These are phyloP conservation scores for Euplexia lucipara DNA, from an alignment of 2,888 invertebrate species.

Conservation along the genomic window DNA sequence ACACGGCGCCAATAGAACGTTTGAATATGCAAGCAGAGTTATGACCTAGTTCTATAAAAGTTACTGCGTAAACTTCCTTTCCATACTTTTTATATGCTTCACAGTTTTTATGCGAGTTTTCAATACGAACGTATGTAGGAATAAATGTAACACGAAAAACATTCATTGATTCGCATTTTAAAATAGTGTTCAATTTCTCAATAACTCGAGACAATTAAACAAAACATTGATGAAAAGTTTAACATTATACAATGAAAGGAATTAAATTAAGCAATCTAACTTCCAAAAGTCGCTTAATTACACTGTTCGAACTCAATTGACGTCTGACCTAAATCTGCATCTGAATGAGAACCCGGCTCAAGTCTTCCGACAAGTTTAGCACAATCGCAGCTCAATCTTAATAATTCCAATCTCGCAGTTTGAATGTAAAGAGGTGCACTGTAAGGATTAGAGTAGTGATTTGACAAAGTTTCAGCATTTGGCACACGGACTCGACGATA, in stretches of 20 bases:
- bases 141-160: slow-evolving; percentile 20
- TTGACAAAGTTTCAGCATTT: slow-evolving; percentile 82
- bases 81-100: slow-evolving; percentile 55
- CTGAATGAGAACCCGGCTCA: slow-evolving; percentile 82
- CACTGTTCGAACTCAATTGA: slow-evolving; percentile 85
- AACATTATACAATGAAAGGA: slow-evolving; percentile 41
- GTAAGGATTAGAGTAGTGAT: slow-evolving; percentile 81
- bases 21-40: slow-evolving; percentile 53
- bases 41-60: slow-evolving; percentile 67
- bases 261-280: slow-evolving; percentile 78
- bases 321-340: slow-evolving; percentile 88
- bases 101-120: slow-evolving; percentile 56
- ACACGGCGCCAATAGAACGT: slow-evolving; percentile 42
- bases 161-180: background rate
- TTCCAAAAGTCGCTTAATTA: slow-evolving; percentile 83
- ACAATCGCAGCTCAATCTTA: slow-evolving; percentile 87
- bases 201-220: background rate
- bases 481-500: slow-evolving; percentile 56
- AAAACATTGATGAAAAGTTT: slow-evolving; percentile 19
- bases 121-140: slow-evolving; percentile 37
- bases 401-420: slow-evolving; percentile 85
- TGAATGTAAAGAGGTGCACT: slow-evolving; percentile 84
- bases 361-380: slow-evolving; percentile 83
- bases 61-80: slow-evolving; percentile 62
- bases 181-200: slow-evolving; percentile 10